These are phyloP conservation scores for Temnothorax longispinosus DNA, from an alignment of 1,140 invertebrate species.

Conservation along the genomic window DNA sequence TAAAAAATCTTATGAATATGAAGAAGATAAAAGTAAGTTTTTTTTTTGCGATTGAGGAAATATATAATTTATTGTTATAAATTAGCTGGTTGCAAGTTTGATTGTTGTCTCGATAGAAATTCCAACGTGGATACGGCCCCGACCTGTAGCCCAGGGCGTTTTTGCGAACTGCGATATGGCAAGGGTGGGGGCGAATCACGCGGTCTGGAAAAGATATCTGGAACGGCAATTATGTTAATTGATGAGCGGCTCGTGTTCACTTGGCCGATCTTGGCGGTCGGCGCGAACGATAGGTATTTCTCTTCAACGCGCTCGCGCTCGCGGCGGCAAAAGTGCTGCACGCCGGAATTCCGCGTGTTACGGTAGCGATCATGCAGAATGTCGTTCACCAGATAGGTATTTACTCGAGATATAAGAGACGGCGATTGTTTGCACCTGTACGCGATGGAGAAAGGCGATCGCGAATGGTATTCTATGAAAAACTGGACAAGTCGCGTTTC, in stretches of 20 bases:
- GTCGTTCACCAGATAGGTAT: constrained; percentile 38
- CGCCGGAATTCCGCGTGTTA: constrained; percentile 55
- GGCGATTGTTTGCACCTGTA: constrained; percentile 34
- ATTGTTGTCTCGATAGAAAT: constrained; percentile 20
- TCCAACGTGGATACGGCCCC: neutral
- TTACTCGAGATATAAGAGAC: constrained; percentile 12
- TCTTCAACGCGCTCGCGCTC: constrained; percentile 8
- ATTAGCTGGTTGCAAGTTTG: neutral
- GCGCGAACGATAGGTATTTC: constrained; percentile 13
- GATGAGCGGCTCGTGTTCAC: constrained; percentile 29
- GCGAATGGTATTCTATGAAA: neutral
- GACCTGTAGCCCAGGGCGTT: constrained; percentile 29
- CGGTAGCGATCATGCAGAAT: constrained; percentile 50
- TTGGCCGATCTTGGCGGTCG: neutral
- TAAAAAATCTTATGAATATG: neutral
- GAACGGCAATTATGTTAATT: constrained; percentile 55
- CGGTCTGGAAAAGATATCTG: constrained; percentile 38
- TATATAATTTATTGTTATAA: neutral
- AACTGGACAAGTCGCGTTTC: constrained; percentile 6
- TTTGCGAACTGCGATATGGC: constrained; percentile 14
- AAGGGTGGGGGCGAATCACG: constrained; percentile 6
- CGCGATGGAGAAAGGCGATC: constrained; percentile 39
- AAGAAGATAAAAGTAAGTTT: neutral
- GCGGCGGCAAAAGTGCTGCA: constrained; percentile 22
- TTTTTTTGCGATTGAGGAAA: constrained; percentile 1